These are phyloP conservation scores for Menura novaehollandiae DNA, from an alignment of 2,113 vertebrate genomes.

Conservation along the genomic window DNA sequence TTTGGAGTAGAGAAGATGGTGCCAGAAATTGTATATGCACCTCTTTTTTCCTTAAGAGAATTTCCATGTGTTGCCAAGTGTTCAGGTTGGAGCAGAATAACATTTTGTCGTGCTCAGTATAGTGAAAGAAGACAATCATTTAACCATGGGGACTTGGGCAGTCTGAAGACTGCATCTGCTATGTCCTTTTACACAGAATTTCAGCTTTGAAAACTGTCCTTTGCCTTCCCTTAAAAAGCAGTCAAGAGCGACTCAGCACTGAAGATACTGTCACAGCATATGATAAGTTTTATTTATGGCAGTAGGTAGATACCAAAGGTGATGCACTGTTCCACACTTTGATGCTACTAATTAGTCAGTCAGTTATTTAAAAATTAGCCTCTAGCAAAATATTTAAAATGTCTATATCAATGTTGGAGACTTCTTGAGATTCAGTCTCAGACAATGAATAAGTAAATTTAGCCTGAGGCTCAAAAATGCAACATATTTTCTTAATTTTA, in stretches of 20 bases:
- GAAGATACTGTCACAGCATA: not conserved
- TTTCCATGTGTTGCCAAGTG: not conserved
- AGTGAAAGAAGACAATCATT: not conserved
- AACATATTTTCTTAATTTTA: slow-evolving; percentile 33
- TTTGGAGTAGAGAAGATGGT: not conserved
- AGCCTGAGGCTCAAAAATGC: slow-evolving; percentile 19
- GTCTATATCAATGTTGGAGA: slow-evolving; percentile 6
- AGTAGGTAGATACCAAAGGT: slow-evolving; percentile 10
- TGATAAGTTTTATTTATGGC: not conserved
- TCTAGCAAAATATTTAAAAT: slow-evolving; percentile 33
- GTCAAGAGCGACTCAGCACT: not conserved
- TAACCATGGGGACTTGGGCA: not conserved
- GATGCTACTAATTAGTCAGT: not conserved
- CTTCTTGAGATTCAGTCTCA: not conserved
- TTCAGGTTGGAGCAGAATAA: rapidly evolving
- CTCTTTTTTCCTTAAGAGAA: not conserved
- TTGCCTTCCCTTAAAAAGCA: not conserved
- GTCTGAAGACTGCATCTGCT: not conserved
- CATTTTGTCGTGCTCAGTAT: not conserved
- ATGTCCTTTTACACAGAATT: not conserved
- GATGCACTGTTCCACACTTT: not conserved
- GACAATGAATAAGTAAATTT: slow-evolving; percentile 47
- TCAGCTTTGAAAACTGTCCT: not conserved
- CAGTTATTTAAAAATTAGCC: slow-evolving; percentile 30
- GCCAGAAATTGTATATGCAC: not conserved